Conservation (phyloP, 2,888 invertebrate species). For the Anoncus sp. region DNA sequence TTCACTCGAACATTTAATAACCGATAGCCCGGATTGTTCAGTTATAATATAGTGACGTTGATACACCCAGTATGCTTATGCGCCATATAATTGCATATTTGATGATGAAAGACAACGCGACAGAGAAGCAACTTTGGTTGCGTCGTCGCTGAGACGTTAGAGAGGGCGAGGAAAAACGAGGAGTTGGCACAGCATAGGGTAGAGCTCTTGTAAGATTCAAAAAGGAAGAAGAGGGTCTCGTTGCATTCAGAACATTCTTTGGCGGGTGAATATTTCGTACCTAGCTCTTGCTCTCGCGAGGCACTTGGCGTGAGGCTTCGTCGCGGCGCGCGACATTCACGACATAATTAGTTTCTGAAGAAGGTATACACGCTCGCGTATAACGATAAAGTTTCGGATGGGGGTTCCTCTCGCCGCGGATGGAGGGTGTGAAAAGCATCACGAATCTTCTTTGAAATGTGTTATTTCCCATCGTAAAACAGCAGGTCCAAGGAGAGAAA, state of each 20-base stretch:
- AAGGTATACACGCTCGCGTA: constrained; percentile 12
- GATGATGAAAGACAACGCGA: constrained; percentile 43
- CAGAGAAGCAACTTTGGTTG: not conserved
- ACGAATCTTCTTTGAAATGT: constrained; percentile 27
- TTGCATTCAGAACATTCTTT: constrained; percentile 52
- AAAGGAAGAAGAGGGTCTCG: constrained; percentile 36
- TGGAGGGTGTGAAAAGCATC: constrained; percentile 45
- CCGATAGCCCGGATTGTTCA: constrained; percentile 35
- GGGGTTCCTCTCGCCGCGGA: constrained; percentile 32
- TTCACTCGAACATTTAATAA: constrained; percentile 51
- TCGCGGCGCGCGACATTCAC: constrained; percentile 50
- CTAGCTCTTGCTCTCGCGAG: not conserved
- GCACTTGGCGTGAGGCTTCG: constrained; percentile 8
- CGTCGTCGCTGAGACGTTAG: not conserved
- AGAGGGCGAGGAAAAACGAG: constrained; percentile 13
- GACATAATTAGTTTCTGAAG: constrained; percentile 66
- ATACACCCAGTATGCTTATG: constrained; percentile 7
- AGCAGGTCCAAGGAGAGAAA: constrained; percentile 18
- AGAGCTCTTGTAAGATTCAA: constrained; percentile 24
- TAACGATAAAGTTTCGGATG: constrained; percentile 34
- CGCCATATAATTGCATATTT: constrained; percentile 58
- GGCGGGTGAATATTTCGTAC: constrained; percentile 41
- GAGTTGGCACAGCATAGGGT: not conserved
- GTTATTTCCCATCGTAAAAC: constrained; percentile 2
- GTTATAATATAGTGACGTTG: constrained; percentile 48